Base-by-base conservation (phyloP, 2,113 vertebrate genomes). In the Myotis davidii region DNA sequence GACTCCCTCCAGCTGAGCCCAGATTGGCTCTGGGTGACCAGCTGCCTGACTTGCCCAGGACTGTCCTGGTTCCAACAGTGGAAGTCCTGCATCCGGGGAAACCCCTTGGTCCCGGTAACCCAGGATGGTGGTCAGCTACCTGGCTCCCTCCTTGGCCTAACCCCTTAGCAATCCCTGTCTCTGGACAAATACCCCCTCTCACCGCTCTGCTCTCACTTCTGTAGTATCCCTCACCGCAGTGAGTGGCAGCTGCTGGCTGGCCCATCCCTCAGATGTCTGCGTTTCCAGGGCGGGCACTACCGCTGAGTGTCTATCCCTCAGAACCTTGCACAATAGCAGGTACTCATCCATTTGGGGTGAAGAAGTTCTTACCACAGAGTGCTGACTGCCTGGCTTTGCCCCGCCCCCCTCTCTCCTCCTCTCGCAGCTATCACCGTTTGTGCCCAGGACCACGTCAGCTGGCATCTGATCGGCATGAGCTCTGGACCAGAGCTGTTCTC, bases 381-480 rank as follows among this genome's bases (percentile, higher is more conserved):
- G 42, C 39, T 81, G 20, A 96, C 1, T 7, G n/a, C 74, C 7
- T 85, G 12, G 82, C 27, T 87, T 50, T 91, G 56, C 70, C 70
- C 42, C 9, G 42, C 37, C 37, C 5, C 20, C 76, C 0, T 64
- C 88, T 29, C 90, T 59, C 13, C 78, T 94, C 97, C 32, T 96
- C 11, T 97, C 97, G 69, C 98, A 99, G 99, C 98, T 96, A 90
- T 99, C 90, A 98, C 90, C 14, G 95, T 99, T 81, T 99, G 99
- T 92, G 98, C 98, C 2, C 93, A 99, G 42, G 98, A 99, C 81
- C 97, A 98, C 9, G 96, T 99, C 74, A 99, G 98, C 91, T 99
- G 99, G 98, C 99, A 99, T 95, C 98, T 99, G 94, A 92, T 99
- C 95, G 99, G 98, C 23, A 99, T 99, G 99, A 99, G 99, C 97